phyloP scores from a whole-genome alignment of 1,140 invertebrate species.

The Araneus ventricosus region DNA sequence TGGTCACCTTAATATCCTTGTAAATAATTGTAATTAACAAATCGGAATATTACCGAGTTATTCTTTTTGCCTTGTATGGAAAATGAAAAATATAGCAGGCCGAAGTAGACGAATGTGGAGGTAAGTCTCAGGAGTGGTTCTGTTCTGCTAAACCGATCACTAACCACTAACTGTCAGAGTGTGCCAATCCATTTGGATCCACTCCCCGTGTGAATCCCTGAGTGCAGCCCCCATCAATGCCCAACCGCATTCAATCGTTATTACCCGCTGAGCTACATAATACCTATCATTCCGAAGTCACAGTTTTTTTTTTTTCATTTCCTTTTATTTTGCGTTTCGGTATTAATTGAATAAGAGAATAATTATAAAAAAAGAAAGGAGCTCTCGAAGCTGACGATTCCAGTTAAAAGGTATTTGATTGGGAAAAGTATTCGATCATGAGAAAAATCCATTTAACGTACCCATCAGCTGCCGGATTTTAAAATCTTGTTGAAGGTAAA shows the following conservation, averaged over 20 bases:
- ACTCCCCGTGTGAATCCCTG: background rate
- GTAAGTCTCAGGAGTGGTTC: background rate
- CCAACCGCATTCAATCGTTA: background rate
- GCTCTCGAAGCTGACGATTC: too few species aligned
- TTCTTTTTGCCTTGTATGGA: too few species aligned
- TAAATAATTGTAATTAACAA: too few species aligned
- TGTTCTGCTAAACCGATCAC: background rate
- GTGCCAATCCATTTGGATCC: background rate
- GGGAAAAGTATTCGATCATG: too few species aligned
- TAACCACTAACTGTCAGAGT: background rate
- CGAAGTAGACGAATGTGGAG: too few species aligned
- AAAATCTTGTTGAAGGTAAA: too few species aligned
- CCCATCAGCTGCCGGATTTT: too few species aligned
- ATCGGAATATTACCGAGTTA: too few species aligned
- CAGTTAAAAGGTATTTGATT: too few species aligned
- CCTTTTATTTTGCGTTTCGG: background rate
- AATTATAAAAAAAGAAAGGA: background rate
- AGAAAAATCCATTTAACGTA: too few species aligned
- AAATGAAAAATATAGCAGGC: too few species aligned
- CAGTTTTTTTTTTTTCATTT: background rate
- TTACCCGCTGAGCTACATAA: background rate
- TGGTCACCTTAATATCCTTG: too few species aligned
- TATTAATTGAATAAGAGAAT: background rate
- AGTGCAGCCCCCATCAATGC: conserved; percentile 21
- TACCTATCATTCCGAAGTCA: background rate